Evolutionary conservation across 2,888 invertebrate species (phyloP), one percentile per base, ranked within the genome.

Genomic region (Agrochola lota): DNA sequence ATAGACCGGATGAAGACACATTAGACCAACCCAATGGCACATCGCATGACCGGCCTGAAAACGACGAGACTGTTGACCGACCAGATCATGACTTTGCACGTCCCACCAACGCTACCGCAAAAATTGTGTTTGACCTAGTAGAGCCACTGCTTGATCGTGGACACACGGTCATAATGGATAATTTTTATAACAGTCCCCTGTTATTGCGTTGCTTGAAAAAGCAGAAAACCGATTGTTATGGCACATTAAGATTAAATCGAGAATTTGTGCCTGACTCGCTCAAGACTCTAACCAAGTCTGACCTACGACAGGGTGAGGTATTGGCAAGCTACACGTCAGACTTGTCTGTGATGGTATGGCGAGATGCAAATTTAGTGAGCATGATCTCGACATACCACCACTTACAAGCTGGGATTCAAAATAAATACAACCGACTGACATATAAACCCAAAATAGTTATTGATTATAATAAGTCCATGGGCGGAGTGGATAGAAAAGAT

Each of bases 291-390:
- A 81, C 74, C 11, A 85, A 86, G 64, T 60, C 75, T 26, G 81
- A 87, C 12, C 43, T 87, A 46, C 77, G 81, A 73, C 76, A 67
- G 17, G 85, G 85, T 35, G 85, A 85, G 67, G 71, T 85, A 63
- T 64, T 82, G 69, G 74, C 69, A 0, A 77, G 49, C 30, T 87
- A 87, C 67, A 73, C 69, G 77, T 62, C 83, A 67, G 91, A 91
- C 74, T 87, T 91, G 78, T 83, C 94, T 91, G 80, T 95, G 90
- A 84, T 94, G 92, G 70, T 94, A 92, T 86, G 94, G 88, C 71
- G 91, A 87, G 83, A 91, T 81, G 67, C 87, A 43, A 90, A 89
- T 59, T 23, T 89, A 35, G 87, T 87, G 63, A 79, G 85, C 66
- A 84, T 89, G 86, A 86, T 89, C 74, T 84, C 87, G 5, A 88